Conservation (phyloP, 2,113 vertebrate genomes). For the Potamarius usumacintae region DNA sequence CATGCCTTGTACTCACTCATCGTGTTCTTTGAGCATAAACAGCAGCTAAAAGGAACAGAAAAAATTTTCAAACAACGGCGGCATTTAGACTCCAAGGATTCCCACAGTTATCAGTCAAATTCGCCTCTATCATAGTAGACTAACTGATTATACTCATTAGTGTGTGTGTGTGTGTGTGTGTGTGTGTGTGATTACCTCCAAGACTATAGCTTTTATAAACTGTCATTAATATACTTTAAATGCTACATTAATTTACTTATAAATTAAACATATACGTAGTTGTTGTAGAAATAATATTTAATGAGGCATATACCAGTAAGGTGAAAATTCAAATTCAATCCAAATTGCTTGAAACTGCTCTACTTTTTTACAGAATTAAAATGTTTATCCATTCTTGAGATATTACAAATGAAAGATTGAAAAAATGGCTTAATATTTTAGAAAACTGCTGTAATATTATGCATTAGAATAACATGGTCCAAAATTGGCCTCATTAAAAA, state of each 20-base stretch:
- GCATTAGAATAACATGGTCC: no score
- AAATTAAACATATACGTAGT: neutral
- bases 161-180: neutral
- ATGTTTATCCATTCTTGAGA: no score
- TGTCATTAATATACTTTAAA: neutral
- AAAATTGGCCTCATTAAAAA: no score
- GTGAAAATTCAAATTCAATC: no score
- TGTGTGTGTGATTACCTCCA: neutral
- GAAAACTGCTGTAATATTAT: no score
- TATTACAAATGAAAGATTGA: no score
- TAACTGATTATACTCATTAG: constrained; percentile 2
- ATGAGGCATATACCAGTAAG: no score
- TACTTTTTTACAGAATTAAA: no score
- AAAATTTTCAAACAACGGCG: constrained; percentile 13
- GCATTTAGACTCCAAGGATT: constrained; percentile 7
- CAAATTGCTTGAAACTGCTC: no score
- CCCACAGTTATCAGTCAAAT: neutral
- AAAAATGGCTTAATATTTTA: no score
- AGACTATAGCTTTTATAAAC: neutral
- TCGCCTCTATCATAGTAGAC: neutral
- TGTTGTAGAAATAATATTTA: neutral
- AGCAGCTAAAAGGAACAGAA: constrained; percentile 16
- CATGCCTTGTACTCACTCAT: neutral
- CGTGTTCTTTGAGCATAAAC: constrained; percentile 13
- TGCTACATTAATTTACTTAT: neutral